phyloP scores from a whole-genome alignment of 2,888 invertebrate species.

The Catotricha subobsoleta region DNA sequence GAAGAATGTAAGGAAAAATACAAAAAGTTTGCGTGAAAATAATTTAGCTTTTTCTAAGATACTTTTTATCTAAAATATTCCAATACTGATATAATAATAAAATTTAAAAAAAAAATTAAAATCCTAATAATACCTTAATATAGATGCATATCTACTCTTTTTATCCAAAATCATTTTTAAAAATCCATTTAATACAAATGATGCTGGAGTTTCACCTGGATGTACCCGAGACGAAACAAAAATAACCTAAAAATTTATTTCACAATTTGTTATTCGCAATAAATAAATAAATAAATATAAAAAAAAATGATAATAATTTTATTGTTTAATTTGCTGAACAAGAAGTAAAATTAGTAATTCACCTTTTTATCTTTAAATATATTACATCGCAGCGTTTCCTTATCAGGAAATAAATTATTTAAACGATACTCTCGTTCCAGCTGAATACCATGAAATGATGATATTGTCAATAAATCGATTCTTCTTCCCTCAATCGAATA shows the following conservation, averaged over 20 bases:
- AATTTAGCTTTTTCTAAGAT: no score
- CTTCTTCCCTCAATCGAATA: slow-evolving; percentile 59
- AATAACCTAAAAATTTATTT: slow-evolving; percentile 40
- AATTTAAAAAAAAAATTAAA: no score
- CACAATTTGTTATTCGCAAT: not conserved
- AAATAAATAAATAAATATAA: not conserved
- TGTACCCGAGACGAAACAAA: slow-evolving; percentile 80
- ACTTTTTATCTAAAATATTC: no score
- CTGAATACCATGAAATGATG: slow-evolving; percentile 60
- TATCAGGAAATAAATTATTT: slow-evolving; percentile 53
- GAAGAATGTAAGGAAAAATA: no score
- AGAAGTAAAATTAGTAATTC: slow-evolving; percentile 9
- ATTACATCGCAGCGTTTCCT: slow-evolving; percentile 43
- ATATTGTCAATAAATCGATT: slow-evolving; percentile 67
- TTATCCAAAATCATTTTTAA: slow-evolving; percentile 56
- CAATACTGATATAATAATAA: no score
- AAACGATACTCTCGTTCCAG: slow-evolving; percentile 52
- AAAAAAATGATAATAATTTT: not conserved
- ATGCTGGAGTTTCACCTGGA: slow-evolving; percentile 82
- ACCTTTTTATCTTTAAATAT: slow-evolving; percentile 66
- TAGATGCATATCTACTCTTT: slow-evolving; percentile 55
- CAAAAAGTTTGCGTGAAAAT: no score
- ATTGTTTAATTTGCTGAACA: not conserved
- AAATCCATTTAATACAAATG: slow-evolving; percentile 78
- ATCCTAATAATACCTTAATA: no score